Evolutionary conservation across 2,888 invertebrate genomes (phyloP).

Genomic region (Clitarchus hookeri): DNA sequence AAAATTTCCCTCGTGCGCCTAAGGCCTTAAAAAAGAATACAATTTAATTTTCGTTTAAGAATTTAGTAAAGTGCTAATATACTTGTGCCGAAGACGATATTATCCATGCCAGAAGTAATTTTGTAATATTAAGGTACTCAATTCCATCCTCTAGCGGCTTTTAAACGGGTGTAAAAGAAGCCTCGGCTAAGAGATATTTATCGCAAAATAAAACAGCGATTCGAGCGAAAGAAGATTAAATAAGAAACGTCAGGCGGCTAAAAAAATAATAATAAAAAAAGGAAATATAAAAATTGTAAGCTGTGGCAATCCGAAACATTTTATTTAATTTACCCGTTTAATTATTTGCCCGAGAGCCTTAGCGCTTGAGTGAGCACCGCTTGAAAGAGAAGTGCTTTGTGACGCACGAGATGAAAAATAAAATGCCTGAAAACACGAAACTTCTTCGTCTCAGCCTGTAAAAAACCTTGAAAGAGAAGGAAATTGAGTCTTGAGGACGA

Average conservation of each 20-base stretch:
- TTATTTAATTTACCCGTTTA: conserved; percentile 3
- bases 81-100: no score
- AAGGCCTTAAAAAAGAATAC: no score
- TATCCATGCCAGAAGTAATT: no score
- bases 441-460: background rate
- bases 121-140: no score
- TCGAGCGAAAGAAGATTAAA: background rate
- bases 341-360: background rate
- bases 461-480: background rate
- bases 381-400: background rate
- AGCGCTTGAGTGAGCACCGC: background rate
- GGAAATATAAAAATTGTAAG: background rate
- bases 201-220: background rate
- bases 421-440: background rate
- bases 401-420: background rate
- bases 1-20: no score
- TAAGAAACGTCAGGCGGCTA: background rate
- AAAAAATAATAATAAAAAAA: background rate
- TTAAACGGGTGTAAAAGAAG: background rate
- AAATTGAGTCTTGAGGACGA: background rate
- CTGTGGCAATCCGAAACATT: background rate
- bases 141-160: background rate
- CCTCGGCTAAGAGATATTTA: background rate
- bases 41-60: no score
- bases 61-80: no score